These are phyloP conservation scores for Clanis bilineata DNA, from an alignment of 2,888 invertebrate genomes.

Conservation along the genomic window DNA sequence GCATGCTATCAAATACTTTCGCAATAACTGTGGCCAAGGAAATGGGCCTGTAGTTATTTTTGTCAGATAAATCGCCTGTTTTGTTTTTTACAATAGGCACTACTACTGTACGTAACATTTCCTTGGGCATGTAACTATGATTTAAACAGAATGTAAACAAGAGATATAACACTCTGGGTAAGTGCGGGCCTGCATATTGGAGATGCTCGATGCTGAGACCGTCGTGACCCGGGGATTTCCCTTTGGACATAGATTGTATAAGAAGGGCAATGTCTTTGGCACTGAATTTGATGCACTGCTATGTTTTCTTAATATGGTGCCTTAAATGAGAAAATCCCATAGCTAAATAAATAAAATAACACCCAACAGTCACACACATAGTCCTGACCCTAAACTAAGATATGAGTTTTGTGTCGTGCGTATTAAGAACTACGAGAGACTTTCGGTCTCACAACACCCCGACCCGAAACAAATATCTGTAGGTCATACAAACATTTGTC, in stretches of 20 bases:
- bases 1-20: neutral
- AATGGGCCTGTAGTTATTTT: neutral
- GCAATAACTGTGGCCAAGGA: neutral
- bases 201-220: slow-evolving; percentile 3
- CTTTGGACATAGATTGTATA: neutral
- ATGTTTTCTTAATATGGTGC: too few relatives aligned
- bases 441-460: too few relatives aligned
- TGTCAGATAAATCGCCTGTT: neutral
- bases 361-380: too few relatives aligned
- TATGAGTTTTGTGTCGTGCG: too few relatives aligned
- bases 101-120: slow-evolving; percentile 3
- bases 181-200: neutral
- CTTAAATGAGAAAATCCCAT: too few relatives aligned
- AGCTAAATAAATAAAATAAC: too few relatives aligned
- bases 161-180: neutral
- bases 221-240: slow-evolving; percentile 9
- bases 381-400: too few relatives aligned
- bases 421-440: too few relatives aligned
- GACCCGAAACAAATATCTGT: too few relatives aligned
- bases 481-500: too few relatives aligned
- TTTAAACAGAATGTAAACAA: neutral
- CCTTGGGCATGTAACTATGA: neutral
- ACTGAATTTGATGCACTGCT: neutral
- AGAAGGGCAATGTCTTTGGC: neutral
- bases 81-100: slow-evolving; percentile 4